Evolutionary conservation across 2,113 vertebrate species (phyloP).

Genomic region (Brachypteracias leptosomus): DNA sequence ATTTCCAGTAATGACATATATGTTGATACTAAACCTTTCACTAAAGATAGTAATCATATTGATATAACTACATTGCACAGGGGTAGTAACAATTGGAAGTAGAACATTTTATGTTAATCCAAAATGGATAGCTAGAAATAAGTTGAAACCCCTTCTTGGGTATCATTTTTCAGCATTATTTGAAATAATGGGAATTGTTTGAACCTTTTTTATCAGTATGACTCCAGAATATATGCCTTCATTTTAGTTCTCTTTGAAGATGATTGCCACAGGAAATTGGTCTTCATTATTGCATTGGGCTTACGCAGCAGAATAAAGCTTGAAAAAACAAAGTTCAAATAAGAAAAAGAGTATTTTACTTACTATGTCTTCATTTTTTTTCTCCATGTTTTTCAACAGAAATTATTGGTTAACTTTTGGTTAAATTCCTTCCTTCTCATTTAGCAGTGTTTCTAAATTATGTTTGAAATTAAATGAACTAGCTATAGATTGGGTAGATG

Average conservation of each 20-base stretch:
- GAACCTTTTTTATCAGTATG: conserved; percentile 30
- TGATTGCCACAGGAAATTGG: conserved; percentile 16
- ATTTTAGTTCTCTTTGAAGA: conserved; percentile 23
- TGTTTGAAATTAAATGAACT: neutral
- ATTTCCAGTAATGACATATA: conserved; percentile 21
- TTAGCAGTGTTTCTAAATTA: neutral
- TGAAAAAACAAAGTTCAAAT: conserved; percentile 1
- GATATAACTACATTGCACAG: conserved; percentile 11
- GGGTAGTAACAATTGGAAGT: neutral
- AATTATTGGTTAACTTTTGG: neutral
- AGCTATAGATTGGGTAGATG: neutral
- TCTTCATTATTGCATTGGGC: neutral
- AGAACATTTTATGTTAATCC: neutral
- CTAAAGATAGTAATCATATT: conserved; percentile 1
- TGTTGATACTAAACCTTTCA: conserved; percentile 29
- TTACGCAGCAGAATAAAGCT: conserved; percentile 3
- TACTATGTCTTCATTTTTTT: neutral
- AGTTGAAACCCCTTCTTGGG: neutral
- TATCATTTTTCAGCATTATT: conserved; percentile 6
- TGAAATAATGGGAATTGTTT: conserved; percentile 36
- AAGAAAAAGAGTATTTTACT: neutral
- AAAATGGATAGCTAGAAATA: conserved; percentile 14
- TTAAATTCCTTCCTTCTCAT: neutral
- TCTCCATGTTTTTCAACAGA: neutral
- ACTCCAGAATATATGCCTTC: conserved; percentile 3